phyloP scores from a whole-genome alignment of 2,113 vertebrate species.

The Charina bottae region DNA sequence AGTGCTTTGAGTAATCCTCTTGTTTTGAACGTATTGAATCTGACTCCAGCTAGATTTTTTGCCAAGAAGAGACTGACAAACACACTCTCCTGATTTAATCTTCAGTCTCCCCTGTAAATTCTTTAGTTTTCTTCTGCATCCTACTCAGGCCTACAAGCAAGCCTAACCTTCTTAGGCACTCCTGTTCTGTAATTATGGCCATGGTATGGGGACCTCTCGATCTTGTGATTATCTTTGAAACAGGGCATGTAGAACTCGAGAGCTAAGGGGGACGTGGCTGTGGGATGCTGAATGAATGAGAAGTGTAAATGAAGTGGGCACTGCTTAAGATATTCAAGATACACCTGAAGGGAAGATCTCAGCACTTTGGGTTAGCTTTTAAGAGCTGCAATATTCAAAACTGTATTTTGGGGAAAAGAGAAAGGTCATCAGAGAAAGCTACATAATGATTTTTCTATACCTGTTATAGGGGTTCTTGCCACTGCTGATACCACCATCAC shows the following conservation, averaged over 20 bases:
- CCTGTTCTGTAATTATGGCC: not conserved
- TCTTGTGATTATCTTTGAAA: not conserved
- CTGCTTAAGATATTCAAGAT: conserved; percentile 7
- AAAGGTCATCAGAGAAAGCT: not conserved
- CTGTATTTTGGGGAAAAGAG: not conserved
- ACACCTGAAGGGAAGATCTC: not conserved
- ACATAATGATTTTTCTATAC: not conserved
- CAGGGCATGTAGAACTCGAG: not conserved
- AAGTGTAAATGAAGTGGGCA: not conserved
- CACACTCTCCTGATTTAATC: not conserved
- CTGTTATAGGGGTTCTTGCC: not conserved
- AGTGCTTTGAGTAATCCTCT: not conserved
- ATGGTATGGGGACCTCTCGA: not conserved
- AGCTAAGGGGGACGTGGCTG: not conserved
- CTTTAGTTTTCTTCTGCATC: not conserved
- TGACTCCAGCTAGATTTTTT: not conserved
- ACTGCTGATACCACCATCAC: not conserved
- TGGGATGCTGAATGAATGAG: not conserved
- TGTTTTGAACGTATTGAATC: not conserved
- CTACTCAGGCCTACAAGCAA: not conserved
- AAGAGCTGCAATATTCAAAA: not conserved
- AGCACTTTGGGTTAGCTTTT: not conserved
- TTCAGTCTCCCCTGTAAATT: not conserved
- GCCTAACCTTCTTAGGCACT: not conserved
- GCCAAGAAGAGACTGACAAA: not conserved